These are phyloP conservation scores for Scalopus aquaticus DNA, from an alignment of 2,113 vertebrate genomes.

Conservation along the genomic window DNA sequence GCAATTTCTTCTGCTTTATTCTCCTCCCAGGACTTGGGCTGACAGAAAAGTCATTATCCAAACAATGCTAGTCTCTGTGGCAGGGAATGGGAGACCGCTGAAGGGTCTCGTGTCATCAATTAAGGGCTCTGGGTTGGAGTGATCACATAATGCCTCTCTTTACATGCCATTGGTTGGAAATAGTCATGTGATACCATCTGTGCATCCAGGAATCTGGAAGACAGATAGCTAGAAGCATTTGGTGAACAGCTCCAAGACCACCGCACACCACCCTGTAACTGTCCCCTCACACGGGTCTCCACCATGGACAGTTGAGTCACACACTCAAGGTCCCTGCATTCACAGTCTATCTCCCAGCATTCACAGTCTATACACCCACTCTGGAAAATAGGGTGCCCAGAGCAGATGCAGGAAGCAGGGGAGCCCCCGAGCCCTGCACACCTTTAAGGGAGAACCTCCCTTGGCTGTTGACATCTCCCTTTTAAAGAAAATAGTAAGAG, in stretches of 20 bases:
- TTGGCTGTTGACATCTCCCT: neutral
- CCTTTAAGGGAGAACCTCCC: neutral
- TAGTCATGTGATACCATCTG: neutral
- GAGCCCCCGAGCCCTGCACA: rapidly evolving
- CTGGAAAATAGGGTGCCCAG: neutral
- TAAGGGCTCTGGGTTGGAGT: neutral
- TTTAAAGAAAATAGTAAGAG: neutral
- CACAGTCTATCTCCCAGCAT: neutral
- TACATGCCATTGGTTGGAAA: neutral
- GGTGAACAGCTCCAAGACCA: neutral
- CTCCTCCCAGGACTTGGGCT: neutral
- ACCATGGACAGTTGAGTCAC: neutral
- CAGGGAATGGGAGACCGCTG: neutral
- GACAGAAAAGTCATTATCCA: neutral
- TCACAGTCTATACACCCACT: too few relatives aligned
- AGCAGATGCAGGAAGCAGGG: neutral
- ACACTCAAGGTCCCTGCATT: neutral
- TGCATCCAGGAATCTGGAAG: neutral
- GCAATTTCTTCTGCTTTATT: neutral
- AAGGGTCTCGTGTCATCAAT: neutral
- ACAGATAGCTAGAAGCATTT: neutral
- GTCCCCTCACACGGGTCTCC: neutral
- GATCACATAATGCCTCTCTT: neutral
- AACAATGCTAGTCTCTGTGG: neutral
- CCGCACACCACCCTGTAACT: neutral